Evolutionary conservation across 2,797 vertebrate genomes (phyloP), one percentile per base, ranked within the genome.

Genomic region (Gorsachius magnificus): DNA sequence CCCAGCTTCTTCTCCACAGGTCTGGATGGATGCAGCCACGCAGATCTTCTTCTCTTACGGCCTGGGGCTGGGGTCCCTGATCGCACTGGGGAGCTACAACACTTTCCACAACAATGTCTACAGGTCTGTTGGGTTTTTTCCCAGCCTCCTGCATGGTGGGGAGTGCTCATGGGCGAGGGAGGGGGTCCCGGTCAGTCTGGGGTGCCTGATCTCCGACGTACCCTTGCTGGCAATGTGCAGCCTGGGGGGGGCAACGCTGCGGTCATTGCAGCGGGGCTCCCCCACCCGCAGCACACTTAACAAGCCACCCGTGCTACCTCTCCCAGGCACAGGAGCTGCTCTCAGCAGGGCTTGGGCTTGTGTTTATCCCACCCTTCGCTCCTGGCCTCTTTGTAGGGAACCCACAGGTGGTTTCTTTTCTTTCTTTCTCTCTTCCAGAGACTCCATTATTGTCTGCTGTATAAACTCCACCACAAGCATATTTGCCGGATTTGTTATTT

Each of bases 1-100:
- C 31, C 20, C 1, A 12, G 1, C 48, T 88, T 20, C 70, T 94
- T 72, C 87, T 87, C 78, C 0, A 0, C 79, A 99, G 99, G 99
- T 99, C 92, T 99, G 99, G 99, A 98, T 99, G 97, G 99, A 99
- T 2, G 99, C 99, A 18, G 99, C 99, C 17, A 99, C 99, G 9
- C 99, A 99, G 86, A 99, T 99, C 94, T 99, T 99, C 97, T 99
- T 99, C 89, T 99, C 99, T 38, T 99, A 99, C 0, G 99, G 99
- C 21, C 96, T 99, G 89, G 99, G 99, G 41, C 96, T 99, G 72
- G 99, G 99, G 26, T 99, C 99, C 10, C 98, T 99, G 77, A 99
- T 99, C 7, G 99, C 99, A 7, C 96, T 99, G 95, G 99, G 99
- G 29, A 99, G 99, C 97, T 99, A 99, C 98, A 99, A 99, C 96